These are phyloP conservation scores for Macrosiphum euphorbiae DNA, from an alignment of 2,888 invertebrate species.

Conservation along the genomic window DNA sequence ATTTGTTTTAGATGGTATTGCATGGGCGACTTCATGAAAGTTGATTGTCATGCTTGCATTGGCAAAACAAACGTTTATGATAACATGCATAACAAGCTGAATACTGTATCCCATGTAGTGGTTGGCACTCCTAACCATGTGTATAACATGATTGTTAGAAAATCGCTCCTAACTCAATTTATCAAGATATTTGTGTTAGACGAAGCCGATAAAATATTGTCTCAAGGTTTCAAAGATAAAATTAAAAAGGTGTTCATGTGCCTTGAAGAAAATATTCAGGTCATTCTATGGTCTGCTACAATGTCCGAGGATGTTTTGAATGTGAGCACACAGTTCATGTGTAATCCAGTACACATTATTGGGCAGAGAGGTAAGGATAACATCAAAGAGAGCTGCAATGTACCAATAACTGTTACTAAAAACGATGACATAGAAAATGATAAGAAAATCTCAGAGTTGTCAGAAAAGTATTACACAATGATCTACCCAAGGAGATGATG, in stretches of 20 bases:
- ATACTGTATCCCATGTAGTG: slow-evolving; percentile 95
- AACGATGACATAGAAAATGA: no score
- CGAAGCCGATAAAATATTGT: slow-evolving; percentile 99
- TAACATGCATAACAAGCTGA: slow-evolving; percentile 90
- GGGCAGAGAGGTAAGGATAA: slow-evolving; percentile 81
- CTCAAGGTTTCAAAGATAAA: slow-evolving; percentile 99
- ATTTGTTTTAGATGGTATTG: slow-evolving; percentile 81
- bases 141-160: slow-evolving; percentile 95
- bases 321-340: slow-evolving; percentile 98
- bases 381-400: slow-evolving; percentile 21
- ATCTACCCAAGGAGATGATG: no score
- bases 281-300: slow-evolving; percentile 90
- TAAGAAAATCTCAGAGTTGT: no score
- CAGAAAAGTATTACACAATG: no score
- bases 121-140: slow-evolving; percentile 99
- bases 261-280: slow-evolving; percentile 92
- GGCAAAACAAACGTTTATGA: slow-evolving; percentile 99
- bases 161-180: slow-evolving; percentile 81
- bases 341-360: slow-evolving; percentile 94
- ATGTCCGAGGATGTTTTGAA: slow-evolving; percentile 99
- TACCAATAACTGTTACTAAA: no score
- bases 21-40: slow-evolving; percentile 98
- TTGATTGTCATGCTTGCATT: slow-evolving; percentile 98
- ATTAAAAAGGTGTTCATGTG: slow-evolving; percentile 98
- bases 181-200: slow-evolving; percentile 99